These are phyloP conservation scores for Periophthalmus magnuspinnatus DNA, from an alignment of 2,797 vertebrate species.

Conservation along the genomic window DNA sequence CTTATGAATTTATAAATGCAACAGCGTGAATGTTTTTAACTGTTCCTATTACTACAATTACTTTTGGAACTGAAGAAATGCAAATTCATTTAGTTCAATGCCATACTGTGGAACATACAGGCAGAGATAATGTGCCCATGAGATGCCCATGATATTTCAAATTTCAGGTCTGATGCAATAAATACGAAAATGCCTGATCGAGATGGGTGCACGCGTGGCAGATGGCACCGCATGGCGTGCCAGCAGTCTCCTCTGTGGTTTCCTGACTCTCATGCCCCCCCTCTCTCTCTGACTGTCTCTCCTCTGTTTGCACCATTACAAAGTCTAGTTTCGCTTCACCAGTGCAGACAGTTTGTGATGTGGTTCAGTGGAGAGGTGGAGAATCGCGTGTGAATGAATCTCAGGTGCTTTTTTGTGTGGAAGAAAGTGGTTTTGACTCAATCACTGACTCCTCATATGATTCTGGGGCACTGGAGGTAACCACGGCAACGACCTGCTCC, in stretches of 20 bases:
- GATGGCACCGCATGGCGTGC: conserved; percentile 28
- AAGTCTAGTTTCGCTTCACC: too few species aligned
- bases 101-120: too few species aligned
- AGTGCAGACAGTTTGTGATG: neutral
- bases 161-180: too few species aligned
- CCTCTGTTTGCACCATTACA: conserved; percentile 20
- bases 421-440: conserved; percentile 31
- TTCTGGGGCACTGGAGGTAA: conserved; percentile 7
- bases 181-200: too few species aligned
- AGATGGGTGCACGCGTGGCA: neutral
- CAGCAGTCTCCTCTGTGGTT: conserved; percentile 60
- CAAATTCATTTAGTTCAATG: too few species aligned
- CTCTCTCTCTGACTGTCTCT: neutral
- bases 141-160: too few species aligned
- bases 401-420: conserved; percentile 54
- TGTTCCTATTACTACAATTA: too few species aligned
- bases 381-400: conserved; percentile 6
- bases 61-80: too few species aligned
- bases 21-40: too few species aligned
- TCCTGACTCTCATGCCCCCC: neutral
- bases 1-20: too few species aligned
- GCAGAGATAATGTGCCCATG: too few species aligned
- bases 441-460: conserved; percentile 35
- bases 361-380: neutral
- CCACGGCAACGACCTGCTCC: neutral